Evolutionary conservation across 2,113 vertebrate species (phyloP).

Genomic region (Platichthys stellatus): DNA sequence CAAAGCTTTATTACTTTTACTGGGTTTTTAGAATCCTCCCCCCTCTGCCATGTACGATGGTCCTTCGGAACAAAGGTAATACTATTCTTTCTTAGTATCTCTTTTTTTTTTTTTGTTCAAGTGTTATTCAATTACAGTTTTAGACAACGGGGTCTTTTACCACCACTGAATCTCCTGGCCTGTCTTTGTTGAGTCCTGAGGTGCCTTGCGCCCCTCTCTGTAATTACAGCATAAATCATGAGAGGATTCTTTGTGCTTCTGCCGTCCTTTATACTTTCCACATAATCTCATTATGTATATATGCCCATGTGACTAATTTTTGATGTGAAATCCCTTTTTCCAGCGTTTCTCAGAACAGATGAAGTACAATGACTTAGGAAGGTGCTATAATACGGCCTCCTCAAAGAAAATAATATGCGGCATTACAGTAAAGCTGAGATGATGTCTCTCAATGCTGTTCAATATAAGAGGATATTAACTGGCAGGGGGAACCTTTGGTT

Average conservation of each 20-base stretch:
- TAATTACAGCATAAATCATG: conserved; percentile 67
- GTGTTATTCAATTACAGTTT: conserved; percentile 44
- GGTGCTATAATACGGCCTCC: background rate
- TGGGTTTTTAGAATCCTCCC: background rate
- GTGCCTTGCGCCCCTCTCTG: conserved; percentile 42
- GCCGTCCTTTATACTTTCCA: conserved; percentile 15
- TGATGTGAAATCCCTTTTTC: conserved; percentile 34
- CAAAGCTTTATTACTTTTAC: background rate
- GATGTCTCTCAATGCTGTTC: background rate
- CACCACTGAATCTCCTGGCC: conserved; percentile 47
- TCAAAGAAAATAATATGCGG: background rate
- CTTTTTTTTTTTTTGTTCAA: conserved; percentile 15
- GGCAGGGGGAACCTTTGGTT: background rate
- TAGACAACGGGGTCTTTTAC: conserved; percentile 48
- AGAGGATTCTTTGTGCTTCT: conserved; percentile 64
- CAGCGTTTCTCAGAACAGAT: conserved; percentile 19
- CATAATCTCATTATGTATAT: conserved; percentile 63
- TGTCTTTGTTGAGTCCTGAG: conserved; percentile 42
- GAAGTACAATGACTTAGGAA: conserved; percentile 7
- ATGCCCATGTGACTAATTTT: conserved; percentile 50
- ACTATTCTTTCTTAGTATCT: conserved; percentile 28
- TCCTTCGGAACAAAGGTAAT: conserved; percentile 35
- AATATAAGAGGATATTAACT: background rate
- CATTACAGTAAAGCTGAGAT: background rate
- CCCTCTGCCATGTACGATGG: background rate